Conservation (phyloP, 2,797 vertebrate genomes). For the Bovichtus variegatus region DNA sequence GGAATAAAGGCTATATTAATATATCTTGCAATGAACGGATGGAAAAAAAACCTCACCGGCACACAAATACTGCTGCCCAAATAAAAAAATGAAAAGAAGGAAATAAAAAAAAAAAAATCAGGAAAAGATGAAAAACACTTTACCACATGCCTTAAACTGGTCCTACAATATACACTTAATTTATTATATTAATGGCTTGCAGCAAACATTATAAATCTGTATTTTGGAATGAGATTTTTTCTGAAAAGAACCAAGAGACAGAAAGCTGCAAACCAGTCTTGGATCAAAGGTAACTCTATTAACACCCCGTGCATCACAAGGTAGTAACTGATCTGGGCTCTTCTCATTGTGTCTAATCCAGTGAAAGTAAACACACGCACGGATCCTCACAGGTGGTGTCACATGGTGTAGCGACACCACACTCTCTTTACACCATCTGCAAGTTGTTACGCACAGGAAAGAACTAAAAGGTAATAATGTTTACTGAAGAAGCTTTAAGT, state of each 20-base stretch:
- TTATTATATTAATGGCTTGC: background rate
- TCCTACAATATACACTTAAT: background rate
- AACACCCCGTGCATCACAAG: slow-evolving; percentile 9
- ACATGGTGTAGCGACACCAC: slow-evolving; percentile 3
- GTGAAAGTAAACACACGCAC: slow-evolving; percentile 18
- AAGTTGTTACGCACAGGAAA: background rate
- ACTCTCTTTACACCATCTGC: background rate
- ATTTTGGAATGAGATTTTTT: background rate
- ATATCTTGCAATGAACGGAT: background rate
- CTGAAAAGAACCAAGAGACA: background rate
- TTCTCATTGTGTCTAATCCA: slow-evolving; percentile 6
- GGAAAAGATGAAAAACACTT: background rate
- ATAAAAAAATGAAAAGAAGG: too few species aligned
- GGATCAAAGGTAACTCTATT: slow-evolving; percentile 2
- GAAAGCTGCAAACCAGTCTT: background rate
- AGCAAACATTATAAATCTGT: background rate
- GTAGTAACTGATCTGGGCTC: slow-evolving; percentile 74
- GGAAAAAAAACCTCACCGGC: background rate
- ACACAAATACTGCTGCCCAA: too few species aligned
- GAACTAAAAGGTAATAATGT: background rate
- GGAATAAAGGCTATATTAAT: background rate
- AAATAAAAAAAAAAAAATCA: background rate
- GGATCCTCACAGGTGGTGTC: background rate
- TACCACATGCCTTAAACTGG: too few species aligned
- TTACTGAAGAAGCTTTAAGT: background rate